Percentiles rank a stretch among this genome's conserved stretches.
Conservation (phyloP, 2,797 vertebrate genomes). For the Propithecus perrieri region DNA sequence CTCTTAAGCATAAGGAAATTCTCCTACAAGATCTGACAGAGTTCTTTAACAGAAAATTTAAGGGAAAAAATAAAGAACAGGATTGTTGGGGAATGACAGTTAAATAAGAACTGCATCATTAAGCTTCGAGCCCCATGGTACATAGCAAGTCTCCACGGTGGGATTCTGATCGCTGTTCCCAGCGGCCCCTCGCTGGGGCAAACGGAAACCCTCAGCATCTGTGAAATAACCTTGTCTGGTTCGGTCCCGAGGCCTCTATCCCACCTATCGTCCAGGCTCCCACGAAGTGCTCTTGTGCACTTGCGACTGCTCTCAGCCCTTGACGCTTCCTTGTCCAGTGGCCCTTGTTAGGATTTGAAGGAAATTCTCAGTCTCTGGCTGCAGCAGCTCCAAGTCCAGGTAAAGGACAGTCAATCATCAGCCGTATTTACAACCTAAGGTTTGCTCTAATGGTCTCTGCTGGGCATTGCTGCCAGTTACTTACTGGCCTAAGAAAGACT, state of each 20-base stretch:
- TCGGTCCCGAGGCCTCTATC: not conserved
- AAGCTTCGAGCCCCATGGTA: not conserved
- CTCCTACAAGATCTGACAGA: not conserved
- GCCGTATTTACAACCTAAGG: not conserved
- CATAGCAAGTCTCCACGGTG: not conserved
- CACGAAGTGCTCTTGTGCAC: not conserved
- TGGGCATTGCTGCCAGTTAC: not conserved
- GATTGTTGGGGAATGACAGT: not conserved
- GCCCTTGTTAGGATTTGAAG: not conserved
- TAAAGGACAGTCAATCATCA: not conserved
- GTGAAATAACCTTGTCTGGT: not conserved
- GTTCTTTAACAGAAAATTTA: not conserved
- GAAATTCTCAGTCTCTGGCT: not conserved
- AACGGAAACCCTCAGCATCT: not conserved
- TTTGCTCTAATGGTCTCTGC: not conserved
- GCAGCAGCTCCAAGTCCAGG: not conserved
- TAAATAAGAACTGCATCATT: not conserved
- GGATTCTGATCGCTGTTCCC: not conserved
- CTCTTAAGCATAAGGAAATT: not conserved
- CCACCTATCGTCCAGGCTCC: not conserved
- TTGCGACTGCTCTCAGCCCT: not conserved
- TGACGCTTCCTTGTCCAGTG: not conserved
- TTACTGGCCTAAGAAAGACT: not conserved
- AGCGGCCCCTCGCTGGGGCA: not conserved
- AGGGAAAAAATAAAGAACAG: not conserved